Percentiles rank a stretch among this genome's conserved stretches.
Conservation (phyloP, 30 jellyfish, hydroid and myxozoan species). For the Euphysa ruthae region DNA sequence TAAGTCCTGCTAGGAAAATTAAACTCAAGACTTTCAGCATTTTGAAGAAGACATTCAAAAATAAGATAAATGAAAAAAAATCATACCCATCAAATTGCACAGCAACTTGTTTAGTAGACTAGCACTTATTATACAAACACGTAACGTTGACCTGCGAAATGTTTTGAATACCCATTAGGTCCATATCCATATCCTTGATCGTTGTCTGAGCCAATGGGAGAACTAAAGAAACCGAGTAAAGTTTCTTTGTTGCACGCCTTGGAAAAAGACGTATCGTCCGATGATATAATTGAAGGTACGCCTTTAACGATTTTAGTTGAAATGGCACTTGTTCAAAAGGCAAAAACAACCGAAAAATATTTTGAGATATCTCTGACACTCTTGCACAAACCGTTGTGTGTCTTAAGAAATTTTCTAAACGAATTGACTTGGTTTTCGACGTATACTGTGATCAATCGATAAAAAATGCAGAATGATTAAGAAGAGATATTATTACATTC, state of each 20-base stretch:
- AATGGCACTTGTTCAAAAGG: no score
- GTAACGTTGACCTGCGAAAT: slow-evolving; percentile 2
- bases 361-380: no score
- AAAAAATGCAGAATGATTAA: no score
- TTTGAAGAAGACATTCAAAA: background rate
- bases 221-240: background rate
- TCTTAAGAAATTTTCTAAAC: no score
- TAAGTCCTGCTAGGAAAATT: background rate
- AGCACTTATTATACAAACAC: background rate
- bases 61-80: background rate
- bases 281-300: background rate
- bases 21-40: background rate
- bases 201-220: background rate
- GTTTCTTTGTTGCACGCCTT: slow-evolving; percentile 1
- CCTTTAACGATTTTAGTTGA: no score
- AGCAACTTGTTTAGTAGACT: background rate
- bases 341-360: no score
- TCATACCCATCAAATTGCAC: background rate
- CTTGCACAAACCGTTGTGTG: no score
- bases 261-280: background rate
- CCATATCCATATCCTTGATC: slow-evolving; percentile 20
- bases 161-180: slow-evolving; percentile 11
- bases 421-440: no score
- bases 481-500: no score
- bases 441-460: no score